Base-by-base conservation (phyloP, 37 sponge, comb jelly and placozoan genomes). In the Tethya wilhelma region DNA sequence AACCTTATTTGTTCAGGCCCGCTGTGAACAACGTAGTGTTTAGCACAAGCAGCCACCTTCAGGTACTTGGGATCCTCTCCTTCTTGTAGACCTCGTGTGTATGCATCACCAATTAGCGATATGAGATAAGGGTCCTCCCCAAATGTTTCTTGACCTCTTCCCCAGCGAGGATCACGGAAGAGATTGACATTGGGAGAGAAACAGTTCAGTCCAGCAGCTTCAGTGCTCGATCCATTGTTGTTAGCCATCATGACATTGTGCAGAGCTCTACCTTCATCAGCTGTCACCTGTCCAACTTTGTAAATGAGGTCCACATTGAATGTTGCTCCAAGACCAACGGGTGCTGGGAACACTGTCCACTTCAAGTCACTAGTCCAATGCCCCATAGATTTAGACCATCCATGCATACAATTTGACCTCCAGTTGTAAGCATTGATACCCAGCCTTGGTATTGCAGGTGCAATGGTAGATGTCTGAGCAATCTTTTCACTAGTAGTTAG, bases 291-390 rank as follows among this genome's bases (percentile, higher is more conserved):
- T 25, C 76, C 93, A 0, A 87, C 85, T 43, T 65, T 28, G 22
- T 70, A 28, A 12, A 92, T 44, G 31, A 92, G 63, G 4, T 77
- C 71, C 2, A 44, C 5, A 45, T 92, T 72, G 74, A 92, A 92
- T 5, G 93, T 82, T 22, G 93, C 93, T 23, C 67, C 88, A 0
- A 92, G 85, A 14, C 71, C 77, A 67, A 92, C 87, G 12, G 93
- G 93, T 20, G 89, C 89, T 1, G 93, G 89, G 53, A 92, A 92
- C 1, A 92, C 93, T 29, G 93, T 92, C 93, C 93, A 92, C 9
- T 64, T 59, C 31, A 82, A 46, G 39, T 43, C 84, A 42, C 41
- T 37, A 0, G 56, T 22, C 84, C 84, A 87, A 59, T 78, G 79
- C 0, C 93, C 93, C 29, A 75, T 81, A 30, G 85, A 84, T 11